A percentile compares a stretch with the other conserved stretches of the same genome.
Conservation (phyloP, 2,113 vertebrate species). For the Hemicordylus capensis region DNA sequence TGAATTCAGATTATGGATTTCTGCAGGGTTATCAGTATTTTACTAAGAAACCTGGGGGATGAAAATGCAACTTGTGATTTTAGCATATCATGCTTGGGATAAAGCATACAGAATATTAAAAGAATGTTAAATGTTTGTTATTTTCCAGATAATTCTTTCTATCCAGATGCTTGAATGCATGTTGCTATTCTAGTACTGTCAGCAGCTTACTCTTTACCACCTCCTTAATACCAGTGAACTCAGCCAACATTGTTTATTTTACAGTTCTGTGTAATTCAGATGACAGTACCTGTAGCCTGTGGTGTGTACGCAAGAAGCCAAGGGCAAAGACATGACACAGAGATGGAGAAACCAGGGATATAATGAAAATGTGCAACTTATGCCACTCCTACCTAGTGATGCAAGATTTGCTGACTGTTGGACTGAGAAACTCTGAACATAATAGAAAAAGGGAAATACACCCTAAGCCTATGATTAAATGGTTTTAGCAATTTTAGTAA, state of each 20-base stretch:
- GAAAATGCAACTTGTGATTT: background rate
- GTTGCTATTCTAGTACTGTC: slow-evolving; percentile 18
- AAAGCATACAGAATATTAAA: background rate
- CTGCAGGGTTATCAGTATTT: no score
- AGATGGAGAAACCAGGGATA: slow-evolving; percentile 10
- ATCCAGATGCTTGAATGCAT: background rate
- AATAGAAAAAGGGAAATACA: slow-evolving; percentile 19
- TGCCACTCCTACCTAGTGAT: slow-evolving; percentile 11
- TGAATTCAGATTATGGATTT: no score
- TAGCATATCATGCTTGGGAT: background rate
- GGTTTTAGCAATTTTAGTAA: slow-evolving; percentile 37
- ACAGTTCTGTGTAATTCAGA: slow-evolving; percentile 36
- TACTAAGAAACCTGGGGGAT: background rate
- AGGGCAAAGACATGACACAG: slow-evolving; percentile 7
- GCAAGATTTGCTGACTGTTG: slow-evolving; percentile 19
- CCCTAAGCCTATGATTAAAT: slow-evolving; percentile 34
- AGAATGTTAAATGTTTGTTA: background rate
- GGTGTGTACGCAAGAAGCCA: slow-evolving; percentile 11
- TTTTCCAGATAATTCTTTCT: slow-evolving; percentile 6
- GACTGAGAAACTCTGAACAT: slow-evolving; percentile 26
- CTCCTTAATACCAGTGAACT: background rate
- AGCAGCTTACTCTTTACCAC: background rate
- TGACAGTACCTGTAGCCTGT: background rate
- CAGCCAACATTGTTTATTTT: background rate
- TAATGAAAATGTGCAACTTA: slow-evolving; percentile 26